Base-by-base conservation (phyloP, 2,113 vertebrate genomes). In the Paramisgurnus dabryanus region DNA sequence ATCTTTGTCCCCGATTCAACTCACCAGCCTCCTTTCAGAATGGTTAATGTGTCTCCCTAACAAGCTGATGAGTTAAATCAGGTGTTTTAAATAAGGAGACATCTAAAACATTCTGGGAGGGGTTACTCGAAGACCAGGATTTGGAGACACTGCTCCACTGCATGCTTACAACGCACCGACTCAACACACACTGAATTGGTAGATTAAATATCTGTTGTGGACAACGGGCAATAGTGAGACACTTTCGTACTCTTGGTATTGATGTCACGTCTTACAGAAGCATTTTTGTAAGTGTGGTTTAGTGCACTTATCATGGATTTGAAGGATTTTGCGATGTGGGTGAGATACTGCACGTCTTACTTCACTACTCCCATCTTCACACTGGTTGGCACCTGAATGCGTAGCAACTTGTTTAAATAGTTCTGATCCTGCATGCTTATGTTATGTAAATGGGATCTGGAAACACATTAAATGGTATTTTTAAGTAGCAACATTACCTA, bases 101-200 rank as follows among this genome's bases (percentile, higher is more conserved):
- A 34, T 34, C 27, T 34, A 34, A 34, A 34, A 34, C 27, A 34
- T 34, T 2, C 1, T 34, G 27, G 27, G 3, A 34, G 27, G 27
- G 27, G 27, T 1, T 34, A 34, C 27, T 34, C 27, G 27, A 34
- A 3, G 27, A 34, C 27, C 27, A 34, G 27, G 27, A 34, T 34
- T 34, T 34, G 27, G 27, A 34, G 3, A 34, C 27, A 34, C 27
- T 34, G 27, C 27, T 34, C 27, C 27, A 34, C 47, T 80, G 67
- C 58, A 76, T 83, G 66, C 49, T 18, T 61, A 49, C 18, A 55
- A 10, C 18, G 12, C 27, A 82, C 17, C 8, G 22, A 65, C n/a
- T 43, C 10, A 10, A 66, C 47, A 50, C 60, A 43, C 49, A 58
- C 17, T 58, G 17, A 17, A 58, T 43, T n/a, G 6, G 17, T 18